Evolutionary conservation across 2,797 vertebrate genomes (phyloP), one percentile per base, ranked within the genome.

Genomic region (Sarcoramphus papa): DNA sequence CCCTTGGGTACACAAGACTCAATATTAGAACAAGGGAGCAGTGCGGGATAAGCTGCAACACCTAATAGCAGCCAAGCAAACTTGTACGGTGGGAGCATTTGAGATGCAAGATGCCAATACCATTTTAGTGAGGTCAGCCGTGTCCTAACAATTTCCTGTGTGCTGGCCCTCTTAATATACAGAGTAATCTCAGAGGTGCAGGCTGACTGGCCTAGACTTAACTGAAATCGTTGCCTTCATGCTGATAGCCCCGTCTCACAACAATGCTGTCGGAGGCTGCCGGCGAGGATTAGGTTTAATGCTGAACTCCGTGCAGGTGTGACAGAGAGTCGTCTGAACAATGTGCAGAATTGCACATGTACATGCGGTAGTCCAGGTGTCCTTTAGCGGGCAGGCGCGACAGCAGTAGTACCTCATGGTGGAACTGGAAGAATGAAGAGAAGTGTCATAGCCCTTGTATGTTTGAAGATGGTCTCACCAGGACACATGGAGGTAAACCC

Each of bases 341-440:
- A 31, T 0, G 0, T 30, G n/a, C 35, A 3, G 0, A 67, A 22
- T 33, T 56, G 4, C 41, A 25, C 2, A 0, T 3, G 21, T 31
- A 24, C 3, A 0, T 5, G 1, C 67, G 28, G 30, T 41, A 48
- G 37, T 28, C 18, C 41, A 22, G 28, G 41, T 60, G 35, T 63
- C 41, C 57, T 25, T 10, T n/a, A 35, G 63, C 0, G 0, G 40
- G 50, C 25, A 45, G 54, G 54, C 0, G 0, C 0, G 3, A 19
- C 41, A 53, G 14, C 53, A 45, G 10, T 62, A 43, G 27, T 63
- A 22, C 23, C 21, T 85, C 8, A 2, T 12, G 35, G 10, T 75
- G 35, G 30, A 76, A 18, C 0, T 65, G 48, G 24, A 67, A 80
- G 68, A 67, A 33, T 20, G 14, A 76, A 67, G 35, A 35, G 40